Evolutionary conservation across 2,113 vertebrate species (phyloP).

Genomic region (Trichechus manatus): DNA sequence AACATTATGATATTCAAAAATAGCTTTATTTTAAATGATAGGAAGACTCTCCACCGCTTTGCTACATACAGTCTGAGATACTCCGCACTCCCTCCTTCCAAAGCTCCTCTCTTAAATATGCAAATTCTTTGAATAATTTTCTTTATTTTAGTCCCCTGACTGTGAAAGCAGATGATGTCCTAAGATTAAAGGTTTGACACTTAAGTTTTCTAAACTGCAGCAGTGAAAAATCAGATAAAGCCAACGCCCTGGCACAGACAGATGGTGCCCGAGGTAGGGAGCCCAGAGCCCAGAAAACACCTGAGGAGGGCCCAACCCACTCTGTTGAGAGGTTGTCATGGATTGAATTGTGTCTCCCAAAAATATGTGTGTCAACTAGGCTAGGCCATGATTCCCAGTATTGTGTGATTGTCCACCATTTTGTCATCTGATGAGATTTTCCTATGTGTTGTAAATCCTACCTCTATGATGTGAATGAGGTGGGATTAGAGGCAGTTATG

Average conservation of each 20-base stretch:
- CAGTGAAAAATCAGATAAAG: background rate
- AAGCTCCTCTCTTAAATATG: background rate
- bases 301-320: background rate
- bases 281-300: background rate
- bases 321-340: too few species aligned
- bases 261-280: background rate
- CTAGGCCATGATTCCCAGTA: too few species aligned
- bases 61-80: background rate
- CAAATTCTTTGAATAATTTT: slow-evolving; percentile 38
- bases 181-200: slow-evolving; percentile 27
- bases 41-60: background rate
- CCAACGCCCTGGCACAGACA: background rate
- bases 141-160: slow-evolving; percentile 16
- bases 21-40: background rate
- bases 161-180: slow-evolving; percentile 52
- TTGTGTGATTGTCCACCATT: too few species aligned
- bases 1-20: background rate
- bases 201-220: slow-evolving; percentile 27
- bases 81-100: background rate
- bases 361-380: too few species aligned
- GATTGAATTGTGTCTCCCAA: too few species aligned
- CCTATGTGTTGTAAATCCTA: too few species aligned
- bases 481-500: too few species aligned
- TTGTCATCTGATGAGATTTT: too few species aligned
- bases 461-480: too few species aligned